Base-by-base conservation (phyloP, 2,113 vertebrate species). In the Oceanodroma tethys region DNA sequence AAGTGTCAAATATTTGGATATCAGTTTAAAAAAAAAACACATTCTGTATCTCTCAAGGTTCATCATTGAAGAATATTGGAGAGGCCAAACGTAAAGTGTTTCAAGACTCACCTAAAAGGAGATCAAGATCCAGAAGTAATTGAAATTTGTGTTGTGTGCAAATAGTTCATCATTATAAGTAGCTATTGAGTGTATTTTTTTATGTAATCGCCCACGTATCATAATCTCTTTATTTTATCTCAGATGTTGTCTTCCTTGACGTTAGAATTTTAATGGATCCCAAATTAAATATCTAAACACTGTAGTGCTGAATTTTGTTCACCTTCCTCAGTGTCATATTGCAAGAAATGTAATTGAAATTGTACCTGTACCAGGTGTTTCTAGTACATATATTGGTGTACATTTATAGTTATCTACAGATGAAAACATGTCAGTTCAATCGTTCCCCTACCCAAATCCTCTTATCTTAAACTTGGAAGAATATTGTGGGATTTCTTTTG, bases 61-160 rank as follows among this genome's bases (percentile, higher is more conserved):
- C 92, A 78, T 94, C 94, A 81, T 45, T 95, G 97, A 97, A 97
- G 98, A 96, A 80, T 95, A 96, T 96, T 95, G 96, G 94, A 97
- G 96, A 97, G 94, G 91, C 95, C 96, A 98, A 92, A 94, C 83
- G 75, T 95, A 96, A 96, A 93, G 97, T 97, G 87, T 97, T 96
- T 86, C 92, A 97, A 97, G 97, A 98, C 90, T 96, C 95, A 92
- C 95, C 97, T 97, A 90, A 97, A 96, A 96, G 97, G 96, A 97
- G 96, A 91, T 95, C 94, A 94, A 97, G 97, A 96, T 98, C 97
- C 96, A 96, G 98, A 97, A 98, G 97, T 97, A 97, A 97, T 94
- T 96, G 95, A 97, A 95, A 97, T 97, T 90, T 96, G 91, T 96
- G 80, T 96, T 93, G 59, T 96, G 92, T 94, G 91, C 85, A 95